These are phyloP conservation scores for Adelognathus sp. DNA, from an alignment of 2,888 invertebrate genomes.

Conservation along the genomic window DNA sequence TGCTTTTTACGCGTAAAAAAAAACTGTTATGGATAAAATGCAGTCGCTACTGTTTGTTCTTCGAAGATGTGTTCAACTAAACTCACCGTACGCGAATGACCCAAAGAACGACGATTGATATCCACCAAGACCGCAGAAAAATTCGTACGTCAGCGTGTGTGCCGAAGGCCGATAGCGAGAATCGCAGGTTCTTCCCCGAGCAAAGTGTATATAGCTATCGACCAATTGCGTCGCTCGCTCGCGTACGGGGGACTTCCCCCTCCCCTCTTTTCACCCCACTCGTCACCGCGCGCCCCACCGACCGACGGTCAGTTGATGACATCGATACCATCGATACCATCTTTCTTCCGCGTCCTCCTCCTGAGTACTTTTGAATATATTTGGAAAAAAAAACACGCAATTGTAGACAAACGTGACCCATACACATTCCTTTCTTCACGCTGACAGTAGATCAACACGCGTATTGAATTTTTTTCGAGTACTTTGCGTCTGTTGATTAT, in stretches of 20 bases:
- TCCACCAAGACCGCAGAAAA: neutral
- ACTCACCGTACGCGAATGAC: constrained; percentile 50
- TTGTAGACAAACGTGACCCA: neutral
- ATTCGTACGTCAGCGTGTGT: neutral
- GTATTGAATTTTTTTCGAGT: neutral
- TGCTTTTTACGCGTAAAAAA: neutral
- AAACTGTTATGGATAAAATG: neutral
- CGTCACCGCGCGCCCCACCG: too few species aligned
- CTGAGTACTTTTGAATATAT: neutral
- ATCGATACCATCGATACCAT: neutral
- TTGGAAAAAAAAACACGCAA: too few species aligned
- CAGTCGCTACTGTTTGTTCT: neutral
- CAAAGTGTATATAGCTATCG: neutral
- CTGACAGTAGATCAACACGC: neutral
- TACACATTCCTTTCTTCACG: neutral
- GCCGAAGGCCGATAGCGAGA: constrained; percentile 44
- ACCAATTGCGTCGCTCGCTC: constrained; percentile 36
- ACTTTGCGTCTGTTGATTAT: too few species aligned
- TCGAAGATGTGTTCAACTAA: neutral
- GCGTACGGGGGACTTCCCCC: neutral
- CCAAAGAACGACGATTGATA: constrained; percentile 27
- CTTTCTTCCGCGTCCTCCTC: neutral
- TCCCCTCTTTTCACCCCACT: too few species aligned
- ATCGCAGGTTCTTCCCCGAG: constrained; percentile 63
- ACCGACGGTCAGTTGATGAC: neutral